Percentiles rank a stretch among this genome's conserved stretches.
phyloP scores from a whole-genome alignment of 1,140 invertebrate species.

The Cotesia typhae region DNA sequence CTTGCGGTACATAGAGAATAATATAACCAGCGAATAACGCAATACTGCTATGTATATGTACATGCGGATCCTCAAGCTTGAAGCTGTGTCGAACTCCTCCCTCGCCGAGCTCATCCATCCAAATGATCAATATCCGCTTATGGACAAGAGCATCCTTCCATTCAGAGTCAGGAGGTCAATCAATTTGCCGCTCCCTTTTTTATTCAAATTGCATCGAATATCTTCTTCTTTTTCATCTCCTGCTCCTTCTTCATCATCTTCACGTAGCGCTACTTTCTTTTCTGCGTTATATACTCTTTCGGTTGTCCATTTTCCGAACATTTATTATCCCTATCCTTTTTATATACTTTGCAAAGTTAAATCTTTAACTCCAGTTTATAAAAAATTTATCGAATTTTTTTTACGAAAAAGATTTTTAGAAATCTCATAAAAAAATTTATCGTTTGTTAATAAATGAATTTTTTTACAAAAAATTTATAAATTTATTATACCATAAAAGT shows the following conservation, averaged over 20 bases:
- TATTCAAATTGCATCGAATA: slow-evolving; percentile 36
- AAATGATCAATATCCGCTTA: slow-evolving; percentile 39
- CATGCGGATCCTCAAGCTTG: neutral
- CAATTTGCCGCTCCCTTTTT: slow-evolving; percentile 38
- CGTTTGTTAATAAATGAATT: too few species aligned
- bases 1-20: slow-evolving; percentile 18
- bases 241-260: slow-evolving; percentile 8
- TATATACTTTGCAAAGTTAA: too few species aligned
- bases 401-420: too few species aligned
- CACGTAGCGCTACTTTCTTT: too few species aligned
- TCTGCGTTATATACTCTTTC: too few species aligned
- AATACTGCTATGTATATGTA: neutral
- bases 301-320: too few species aligned
- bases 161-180: slow-evolving; percentile 33
- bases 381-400: too few species aligned
- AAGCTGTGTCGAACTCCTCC: neutral
- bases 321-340: too few species aligned
- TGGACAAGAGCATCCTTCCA: slow-evolving; percentile 33
- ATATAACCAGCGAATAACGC: neutral
- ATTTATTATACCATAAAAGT: too few species aligned
- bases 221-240: slow-evolving; percentile 14
- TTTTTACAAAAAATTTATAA: too few species aligned
- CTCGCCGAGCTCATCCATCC: slow-evolving; percentile 20
- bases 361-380: too few species aligned
- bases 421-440: too few species aligned